Evolutionary conservation across 2,113 vertebrate species (phyloP).

Genomic region (Pseudorectes ferrugineus): DNA sequence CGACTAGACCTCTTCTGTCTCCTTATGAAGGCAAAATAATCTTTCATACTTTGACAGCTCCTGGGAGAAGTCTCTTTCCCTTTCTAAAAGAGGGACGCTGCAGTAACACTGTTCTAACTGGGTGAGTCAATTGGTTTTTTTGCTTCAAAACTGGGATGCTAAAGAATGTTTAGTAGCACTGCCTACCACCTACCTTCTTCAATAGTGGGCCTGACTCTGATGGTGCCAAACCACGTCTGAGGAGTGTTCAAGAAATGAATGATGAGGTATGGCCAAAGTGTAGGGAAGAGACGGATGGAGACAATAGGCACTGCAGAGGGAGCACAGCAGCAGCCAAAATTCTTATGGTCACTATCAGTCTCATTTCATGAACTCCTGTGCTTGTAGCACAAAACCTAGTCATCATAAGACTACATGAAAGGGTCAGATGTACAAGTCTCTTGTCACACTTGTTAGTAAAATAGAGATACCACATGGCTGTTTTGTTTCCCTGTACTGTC

Average conservation of each 20-base stretch:
- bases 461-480: not conserved
- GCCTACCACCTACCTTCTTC: not conserved
- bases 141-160: not conserved
- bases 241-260: not conserved
- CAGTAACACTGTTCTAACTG: not conserved
- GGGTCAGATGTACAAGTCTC: not conserved
- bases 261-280: not conserved
- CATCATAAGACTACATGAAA: not conserved
- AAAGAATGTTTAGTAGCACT: not conserved
- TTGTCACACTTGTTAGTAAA: not conserved
- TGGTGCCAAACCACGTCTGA: not conserved
- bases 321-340: not conserved
- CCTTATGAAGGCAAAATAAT: not conserved
- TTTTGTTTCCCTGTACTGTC: not conserved
- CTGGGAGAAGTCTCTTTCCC: not conserved
- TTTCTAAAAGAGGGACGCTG: not conserved
- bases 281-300: not conserved
- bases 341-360: not conserved
- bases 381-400: not conserved
- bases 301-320: not conserved
- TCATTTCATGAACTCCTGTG: not conserved
- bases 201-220: not conserved
- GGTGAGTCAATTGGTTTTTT: not conserved
- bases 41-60: not conserved
- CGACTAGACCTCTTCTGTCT: not conserved